Conservation (phyloP, 2,113 vertebrate genomes). For the Rattus rattus region DNA sequence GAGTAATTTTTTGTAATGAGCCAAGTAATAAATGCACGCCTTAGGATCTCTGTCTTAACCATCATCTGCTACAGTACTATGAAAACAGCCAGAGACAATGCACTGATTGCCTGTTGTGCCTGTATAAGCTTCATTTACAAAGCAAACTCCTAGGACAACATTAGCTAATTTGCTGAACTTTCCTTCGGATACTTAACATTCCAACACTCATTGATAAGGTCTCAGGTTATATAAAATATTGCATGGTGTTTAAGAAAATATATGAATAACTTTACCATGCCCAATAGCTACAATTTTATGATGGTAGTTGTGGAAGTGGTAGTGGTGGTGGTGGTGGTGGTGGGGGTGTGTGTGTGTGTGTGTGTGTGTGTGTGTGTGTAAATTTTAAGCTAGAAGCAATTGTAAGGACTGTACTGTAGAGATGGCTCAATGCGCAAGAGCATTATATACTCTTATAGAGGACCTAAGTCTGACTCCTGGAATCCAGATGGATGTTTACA, state of each 20-base stretch:
- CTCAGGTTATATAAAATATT: neutral
- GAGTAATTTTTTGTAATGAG: neutral
- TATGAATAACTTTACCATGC: neutral
- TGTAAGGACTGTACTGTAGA: neutral
- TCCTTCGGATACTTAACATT: neutral
- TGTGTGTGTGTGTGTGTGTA: neutral
- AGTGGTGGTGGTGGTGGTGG: neutral
- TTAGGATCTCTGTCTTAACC: conserved; percentile 19
- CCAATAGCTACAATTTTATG: neutral
- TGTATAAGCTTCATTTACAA: neutral
- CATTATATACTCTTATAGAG: neutral
- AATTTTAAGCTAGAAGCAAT: neutral
- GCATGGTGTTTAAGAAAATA: neutral
- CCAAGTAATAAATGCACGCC: conserved; percentile 29
- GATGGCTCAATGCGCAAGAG: neutral
- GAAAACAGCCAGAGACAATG: neutral
- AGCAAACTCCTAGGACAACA: neutral
- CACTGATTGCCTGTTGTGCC: neutral
- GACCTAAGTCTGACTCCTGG: neutral
- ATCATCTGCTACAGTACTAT: neutral
- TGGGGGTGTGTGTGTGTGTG: neutral
- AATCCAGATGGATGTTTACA: neutral
- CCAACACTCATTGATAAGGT: neutral
- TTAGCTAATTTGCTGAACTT: neutral
- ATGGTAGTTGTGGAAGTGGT: neutral